Conservation (phyloP, 92 coral and sea anemone species). For the Bergia puertoricense region DNA sequence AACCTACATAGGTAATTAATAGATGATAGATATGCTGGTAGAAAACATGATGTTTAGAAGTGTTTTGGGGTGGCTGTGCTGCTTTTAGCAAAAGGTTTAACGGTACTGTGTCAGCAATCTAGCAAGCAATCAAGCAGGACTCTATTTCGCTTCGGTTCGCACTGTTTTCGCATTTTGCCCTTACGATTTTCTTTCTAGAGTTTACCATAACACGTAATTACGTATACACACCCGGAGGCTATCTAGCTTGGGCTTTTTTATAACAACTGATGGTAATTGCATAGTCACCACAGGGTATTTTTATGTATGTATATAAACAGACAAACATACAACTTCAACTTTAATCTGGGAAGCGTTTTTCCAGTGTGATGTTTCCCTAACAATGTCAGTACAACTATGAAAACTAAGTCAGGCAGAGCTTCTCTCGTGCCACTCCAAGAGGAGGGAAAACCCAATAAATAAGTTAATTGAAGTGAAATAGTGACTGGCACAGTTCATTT, state of each 20-base stretch:
- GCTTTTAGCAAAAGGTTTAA: not conserved
- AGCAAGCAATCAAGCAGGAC: not conserved
- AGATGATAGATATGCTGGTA: not conserved
- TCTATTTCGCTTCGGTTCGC: not conserved
- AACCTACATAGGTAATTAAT: not conserved
- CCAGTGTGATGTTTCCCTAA: too few relatives aligned
- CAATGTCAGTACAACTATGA: not conserved
- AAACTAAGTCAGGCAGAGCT: not conserved
- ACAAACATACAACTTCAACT: too few relatives aligned
- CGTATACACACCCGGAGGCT: not conserved
- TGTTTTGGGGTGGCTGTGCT: too few relatives aligned
- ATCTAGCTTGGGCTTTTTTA: not conserved
- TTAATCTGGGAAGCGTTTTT: too few relatives aligned
- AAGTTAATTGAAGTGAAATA: not conserved
- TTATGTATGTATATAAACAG: too few relatives aligned
- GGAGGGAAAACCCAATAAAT: not conserved
- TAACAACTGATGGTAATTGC: not conserved
- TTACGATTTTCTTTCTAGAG: not conserved
- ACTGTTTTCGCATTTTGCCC: not conserved
- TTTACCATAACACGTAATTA: too few relatives aligned
- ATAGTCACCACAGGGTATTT: not conserved
- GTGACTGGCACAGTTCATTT: too few relatives aligned
- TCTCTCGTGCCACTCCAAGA: not conserved
- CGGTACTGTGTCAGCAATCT: constrained; percentile 9
- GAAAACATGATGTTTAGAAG: not conserved